Conservation (phyloP, 1,140 invertebrate species). For the Anastrepha obliqua region DNA sequence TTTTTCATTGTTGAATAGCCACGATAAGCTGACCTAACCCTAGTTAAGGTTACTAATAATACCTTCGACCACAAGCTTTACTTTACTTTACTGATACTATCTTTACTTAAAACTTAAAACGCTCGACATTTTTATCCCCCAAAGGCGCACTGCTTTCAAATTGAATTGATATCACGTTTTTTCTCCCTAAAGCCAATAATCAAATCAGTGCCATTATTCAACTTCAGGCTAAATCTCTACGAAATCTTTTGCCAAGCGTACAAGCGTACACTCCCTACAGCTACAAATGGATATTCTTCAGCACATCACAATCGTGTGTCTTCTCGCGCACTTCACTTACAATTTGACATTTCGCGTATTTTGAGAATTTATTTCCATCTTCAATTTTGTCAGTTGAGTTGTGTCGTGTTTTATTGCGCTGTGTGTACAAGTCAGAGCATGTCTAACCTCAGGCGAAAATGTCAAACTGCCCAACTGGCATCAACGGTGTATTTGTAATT, state of each 20-base stretch:
- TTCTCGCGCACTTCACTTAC: slow-evolving; percentile 27
- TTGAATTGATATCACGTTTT: neutral
- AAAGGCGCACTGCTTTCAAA: neutral
- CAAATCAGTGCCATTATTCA: slow-evolving; percentile 44
- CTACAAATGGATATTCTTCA: neutral
- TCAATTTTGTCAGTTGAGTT: slow-evolving; percentile 43
- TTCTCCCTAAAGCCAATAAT: neutral
- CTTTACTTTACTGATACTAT: too few relatives aligned
- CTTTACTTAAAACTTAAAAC: neutral
- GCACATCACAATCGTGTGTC: neutral
- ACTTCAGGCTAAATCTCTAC: slow-evolving; percentile 36
- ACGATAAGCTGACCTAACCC: too few relatives aligned
- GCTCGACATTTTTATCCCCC: neutral
- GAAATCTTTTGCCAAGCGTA: slow-evolving; percentile 22
- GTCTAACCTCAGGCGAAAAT: slow-evolving; percentile 48
- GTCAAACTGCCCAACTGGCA: slow-evolving; percentile 48
- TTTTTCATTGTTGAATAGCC: too few relatives aligned
- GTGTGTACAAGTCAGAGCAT: slow-evolving; percentile 2
- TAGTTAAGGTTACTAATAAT: too few relatives aligned
- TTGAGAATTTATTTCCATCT: slow-evolving; percentile 51
- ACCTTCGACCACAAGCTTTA: too few relatives aligned
- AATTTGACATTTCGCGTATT: slow-evolving; percentile 50
- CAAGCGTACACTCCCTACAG: neutral
- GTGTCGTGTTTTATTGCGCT: slow-evolving; percentile 46
- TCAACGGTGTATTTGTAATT: slow-evolving; percentile 33